Base-by-base conservation (phyloP, 2,888 invertebrate species). In the Melipona bicolor region DNA sequence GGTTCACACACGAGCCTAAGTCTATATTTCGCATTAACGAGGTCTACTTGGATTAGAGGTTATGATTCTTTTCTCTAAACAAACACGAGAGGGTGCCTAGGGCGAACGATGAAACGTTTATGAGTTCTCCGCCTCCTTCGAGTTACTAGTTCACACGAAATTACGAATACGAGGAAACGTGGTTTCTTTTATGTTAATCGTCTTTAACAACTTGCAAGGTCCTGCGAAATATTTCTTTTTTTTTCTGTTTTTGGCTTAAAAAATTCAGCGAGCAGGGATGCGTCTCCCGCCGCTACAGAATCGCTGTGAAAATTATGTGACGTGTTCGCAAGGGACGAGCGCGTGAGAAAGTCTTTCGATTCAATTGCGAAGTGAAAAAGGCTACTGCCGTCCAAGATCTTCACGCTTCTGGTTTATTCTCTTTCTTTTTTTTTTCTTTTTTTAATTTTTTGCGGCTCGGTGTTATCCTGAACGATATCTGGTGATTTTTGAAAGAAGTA, bases 61-160 rank as follows among this genome's bases (percentile, higher is more conserved):
- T 64, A 90, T 85, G 87, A 79, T 87, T 87, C 83, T 89, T 86
- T 85, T 89, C 77, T 87, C 93, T 92, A 92, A 92, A 92, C 90
- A 91, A 91, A 91, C 91, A 92, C 90, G 87, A 91, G 90, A 90
- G 88, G 90, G 90, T 90, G 88, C 85, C 92, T 93, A 92, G 69
- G 83, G 79, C 78, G 87, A 87, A 88, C 81, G 85, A 83, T 81
- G 79, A 83, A 62, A 79, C 79, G 73, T 81, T 79, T 65, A 80
- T 65, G 81, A 77, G 73, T 79, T 86, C 9, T 36, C 70, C 84
- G 75, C 61, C 74, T 61, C 76, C 79, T 64, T 61, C 77, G 65
- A 77, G 52, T 72, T 79, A 81, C 84, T 80, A 79, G 36, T 69
- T 77, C 70, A 68, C 74, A 79, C 77, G 77, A 59, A 72, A 76